These are phyloP conservation scores for Apocrypta bakeri DNA, from an alignment of 1,140 invertebrate species.

Conservation along the genomic window DNA sequence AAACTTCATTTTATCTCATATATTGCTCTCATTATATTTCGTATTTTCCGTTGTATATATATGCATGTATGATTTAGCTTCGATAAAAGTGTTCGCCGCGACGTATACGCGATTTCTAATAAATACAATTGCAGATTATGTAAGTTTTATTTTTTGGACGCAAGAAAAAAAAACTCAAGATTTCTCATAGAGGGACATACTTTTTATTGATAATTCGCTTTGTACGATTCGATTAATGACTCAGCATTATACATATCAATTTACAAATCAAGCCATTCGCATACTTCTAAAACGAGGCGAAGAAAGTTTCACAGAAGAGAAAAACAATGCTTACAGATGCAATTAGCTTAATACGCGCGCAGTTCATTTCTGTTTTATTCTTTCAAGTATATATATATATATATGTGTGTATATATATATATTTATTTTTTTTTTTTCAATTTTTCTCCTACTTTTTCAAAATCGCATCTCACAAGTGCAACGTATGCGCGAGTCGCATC, in stretches of 20 bases:
- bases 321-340: neutral
- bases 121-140: neutral
- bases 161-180: conserved; percentile 25
- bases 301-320: neutral
- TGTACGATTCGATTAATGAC: conserved; percentile 28
- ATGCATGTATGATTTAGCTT: neutral
- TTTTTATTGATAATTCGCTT: conserved; percentile 23
- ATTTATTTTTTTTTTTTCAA: neutral
- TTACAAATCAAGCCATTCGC: conserved; percentile 16
- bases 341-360: neutral
- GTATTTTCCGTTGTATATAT: conserved; percentile 45
- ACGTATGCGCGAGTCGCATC: neutral
- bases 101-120: neutral
- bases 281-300: neutral
- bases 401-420: no score
- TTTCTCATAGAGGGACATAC: conserved; percentile 27
- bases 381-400: no score
- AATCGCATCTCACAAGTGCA: conserved; percentile 23
- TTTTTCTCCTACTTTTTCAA: neutral
- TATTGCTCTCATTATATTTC: conserved; percentile 26
- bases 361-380: neutral
- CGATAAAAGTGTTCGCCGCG: neutral
- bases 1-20: conserved; percentile 48
- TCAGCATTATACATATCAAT: conserved; percentile 23
- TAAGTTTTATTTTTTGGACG: conserved; percentile 9